Conservation (phyloP, 2,888 invertebrate genomes). For the Cataglyphis cursor region DNA sequence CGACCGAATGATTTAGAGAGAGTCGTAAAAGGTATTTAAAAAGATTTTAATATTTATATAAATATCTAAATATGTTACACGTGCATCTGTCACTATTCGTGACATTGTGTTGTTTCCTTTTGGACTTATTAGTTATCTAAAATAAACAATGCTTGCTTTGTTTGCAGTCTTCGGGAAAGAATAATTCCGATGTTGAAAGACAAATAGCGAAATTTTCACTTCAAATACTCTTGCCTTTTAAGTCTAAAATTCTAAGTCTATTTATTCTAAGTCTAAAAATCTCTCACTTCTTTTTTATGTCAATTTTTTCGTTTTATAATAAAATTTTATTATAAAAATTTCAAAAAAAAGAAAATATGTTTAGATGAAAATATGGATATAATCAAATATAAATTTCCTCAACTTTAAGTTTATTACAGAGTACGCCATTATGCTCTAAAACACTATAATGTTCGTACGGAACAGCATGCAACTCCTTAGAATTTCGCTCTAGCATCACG, state of each 20-base stretch:
- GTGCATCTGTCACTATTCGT: neutral
- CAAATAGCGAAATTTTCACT: neutral
- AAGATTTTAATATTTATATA: conserved; percentile 22
- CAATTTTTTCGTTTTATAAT: neutral
- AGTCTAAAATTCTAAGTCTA: too few relatives aligned
- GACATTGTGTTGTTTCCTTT: neutral
- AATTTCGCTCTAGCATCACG: conserved; percentile 62
- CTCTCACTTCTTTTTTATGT: neutral
- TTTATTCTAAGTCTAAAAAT: neutral
- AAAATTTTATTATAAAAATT: neutral
- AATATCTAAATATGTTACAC: neutral
- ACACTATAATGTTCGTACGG: neutral
- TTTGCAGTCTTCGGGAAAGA: neutral
- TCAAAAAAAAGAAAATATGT: neutral
- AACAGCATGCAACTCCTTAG: conserved; percentile 63
- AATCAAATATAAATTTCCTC: neutral
- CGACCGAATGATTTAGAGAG: conserved; percentile 18
- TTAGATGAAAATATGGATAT: neutral
- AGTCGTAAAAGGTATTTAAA: neutral
- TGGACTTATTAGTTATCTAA: neutral
- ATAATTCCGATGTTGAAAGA: neutral
- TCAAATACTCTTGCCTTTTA: neutral
- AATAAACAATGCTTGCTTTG: neutral
- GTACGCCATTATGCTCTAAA: neutral
- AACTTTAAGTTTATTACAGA: conserved; percentile 11